These are phyloP conservation scores for Anas capensis DNA, from an alignment of 2,797 vertebrate genomes.

Conservation along the genomic window DNA sequence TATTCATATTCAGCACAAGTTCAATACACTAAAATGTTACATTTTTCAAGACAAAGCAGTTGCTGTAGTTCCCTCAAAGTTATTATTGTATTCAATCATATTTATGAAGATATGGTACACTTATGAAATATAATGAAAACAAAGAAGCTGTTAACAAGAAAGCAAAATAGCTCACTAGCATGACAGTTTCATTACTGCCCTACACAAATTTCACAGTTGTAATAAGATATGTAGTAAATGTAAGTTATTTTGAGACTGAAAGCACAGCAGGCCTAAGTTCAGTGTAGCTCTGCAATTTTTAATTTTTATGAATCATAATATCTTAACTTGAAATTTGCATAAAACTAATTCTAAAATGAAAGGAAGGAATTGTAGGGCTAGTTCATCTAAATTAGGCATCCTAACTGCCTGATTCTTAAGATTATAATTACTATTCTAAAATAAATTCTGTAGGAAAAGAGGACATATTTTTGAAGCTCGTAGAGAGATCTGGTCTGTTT, in stretches of 20 bases:
- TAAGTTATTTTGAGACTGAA: conserved; percentile 71
- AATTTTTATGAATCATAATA: conserved; percentile 64
- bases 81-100: conserved; percentile 77
- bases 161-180: conserved; percentile 66
- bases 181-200: conserved; percentile 73
- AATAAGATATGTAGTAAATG: conserved; percentile 74
- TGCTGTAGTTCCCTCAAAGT: conserved; percentile 38
- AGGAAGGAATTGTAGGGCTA: background rate
- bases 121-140: conserved; percentile 68
- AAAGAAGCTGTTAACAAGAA: conserved; percentile 73
- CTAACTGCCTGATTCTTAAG: background rate
- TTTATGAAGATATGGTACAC: conserved; percentile 66
- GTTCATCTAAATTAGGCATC: background rate
- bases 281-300: conserved; percentile 6
- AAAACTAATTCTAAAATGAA: background rate
- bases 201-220: conserved; percentile 70
- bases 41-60: conserved; percentile 61
- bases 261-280: conserved; percentile 45
- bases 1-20: background rate
- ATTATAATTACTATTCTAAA: background rate
- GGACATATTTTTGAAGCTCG: background rate
- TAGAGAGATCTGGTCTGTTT: background rate
- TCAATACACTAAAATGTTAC: background rate
- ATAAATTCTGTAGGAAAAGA: background rate
- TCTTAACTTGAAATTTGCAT: conserved; percentile 25